Evolutionary conservation across 2,797 vertebrate species (phyloP).

Genomic region (Crocodylus rhombifer): DNA sequence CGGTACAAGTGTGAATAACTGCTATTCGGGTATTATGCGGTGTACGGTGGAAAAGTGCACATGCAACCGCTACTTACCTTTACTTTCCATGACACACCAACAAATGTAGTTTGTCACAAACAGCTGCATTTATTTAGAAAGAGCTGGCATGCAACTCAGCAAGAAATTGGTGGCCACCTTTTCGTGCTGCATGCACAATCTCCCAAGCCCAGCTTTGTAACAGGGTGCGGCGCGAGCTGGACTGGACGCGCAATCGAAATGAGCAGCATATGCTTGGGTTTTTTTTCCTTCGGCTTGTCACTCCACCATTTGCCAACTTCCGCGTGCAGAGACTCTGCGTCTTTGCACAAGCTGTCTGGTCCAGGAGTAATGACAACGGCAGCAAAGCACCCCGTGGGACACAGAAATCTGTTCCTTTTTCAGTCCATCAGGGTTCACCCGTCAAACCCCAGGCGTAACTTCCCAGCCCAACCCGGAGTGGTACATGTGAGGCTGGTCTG

Average conservation of each 20-base stretch:
- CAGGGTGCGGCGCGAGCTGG: conserved; percentile 59
- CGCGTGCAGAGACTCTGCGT: conserved; percentile 40
- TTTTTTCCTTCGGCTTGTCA: conserved; percentile 53
- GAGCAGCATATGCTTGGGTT: conserved; percentile 62
- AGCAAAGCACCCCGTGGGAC: conserved; percentile 30
- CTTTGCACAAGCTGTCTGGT: conserved; percentile 49
- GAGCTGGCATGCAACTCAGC: conserved; percentile 66
- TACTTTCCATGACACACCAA: conserved; percentile 82
- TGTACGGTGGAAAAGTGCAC: conserved; percentile 71
- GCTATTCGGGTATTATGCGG: conserved; percentile 71
- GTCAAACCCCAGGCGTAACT: not conserved
- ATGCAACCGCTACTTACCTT: conserved; percentile 29
- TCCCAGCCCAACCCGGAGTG: not conserved
- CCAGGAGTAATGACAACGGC: conserved; percentile 44
- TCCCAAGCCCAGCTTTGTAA: conserved; percentile 59
- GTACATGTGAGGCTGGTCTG: not conserved
- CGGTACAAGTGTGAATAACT: conserved; percentile 78
- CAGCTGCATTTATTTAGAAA: conserved; percentile 83
- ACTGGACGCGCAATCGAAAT: conserved; percentile 67
- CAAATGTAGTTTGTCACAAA: conserved; percentile 83
- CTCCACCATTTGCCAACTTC: conserved; percentile 61
- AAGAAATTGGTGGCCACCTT: conserved; percentile 73
- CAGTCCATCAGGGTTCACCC: conserved; percentile 2
- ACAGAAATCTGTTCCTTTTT: conserved; percentile 30
- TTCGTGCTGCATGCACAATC: conserved; percentile 52